These are phyloP conservation scores for Aphaenogaster rudis DNA, from an alignment of 1,140 invertebrate species.

Conservation along the genomic window DNA sequence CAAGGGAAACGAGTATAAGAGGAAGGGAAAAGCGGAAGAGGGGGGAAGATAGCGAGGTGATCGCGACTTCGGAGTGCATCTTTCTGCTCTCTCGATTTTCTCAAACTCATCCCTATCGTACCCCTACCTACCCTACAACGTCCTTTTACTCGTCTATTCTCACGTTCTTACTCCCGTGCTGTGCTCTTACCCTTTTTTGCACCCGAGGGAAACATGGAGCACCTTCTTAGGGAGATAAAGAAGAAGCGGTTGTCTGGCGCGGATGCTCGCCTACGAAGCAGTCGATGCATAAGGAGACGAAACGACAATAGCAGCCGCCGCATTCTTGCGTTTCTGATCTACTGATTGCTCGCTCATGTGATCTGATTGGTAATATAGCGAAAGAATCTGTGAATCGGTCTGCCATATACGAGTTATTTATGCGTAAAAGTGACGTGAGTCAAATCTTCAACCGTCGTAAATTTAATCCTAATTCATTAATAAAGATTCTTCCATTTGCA, in stretches of 20 bases:
- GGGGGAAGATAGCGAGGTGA: background rate
- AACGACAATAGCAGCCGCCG: conserved; percentile 46
- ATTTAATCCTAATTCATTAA: background rate
- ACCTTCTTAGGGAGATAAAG: conserved; percentile 35
- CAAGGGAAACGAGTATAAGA: background rate
- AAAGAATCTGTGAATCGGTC: conserved; percentile 19
- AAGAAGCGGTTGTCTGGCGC: conserved; percentile 35
- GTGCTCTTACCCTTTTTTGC: conserved; percentile 29
- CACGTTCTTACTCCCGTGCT: conserved; percentile 15
- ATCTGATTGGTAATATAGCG: conserved; percentile 52
- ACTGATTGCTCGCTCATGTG: conserved; percentile 44
- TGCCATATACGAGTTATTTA: background rate
- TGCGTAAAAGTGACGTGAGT: background rate
- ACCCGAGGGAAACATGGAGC: conserved; percentile 56
- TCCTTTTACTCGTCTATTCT: conserved; percentile 5
- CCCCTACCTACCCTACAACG: background rate
- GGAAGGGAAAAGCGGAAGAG: background rate
- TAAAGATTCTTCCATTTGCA: background rate
- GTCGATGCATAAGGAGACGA: conserved; percentile 23
- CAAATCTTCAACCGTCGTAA: background rate
- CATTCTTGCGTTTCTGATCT: conserved; percentile 42
- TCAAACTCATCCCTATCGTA: conserved; percentile 53
- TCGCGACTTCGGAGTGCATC: conserved; percentile 27
- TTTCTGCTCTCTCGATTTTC: conserved; percentile 67
- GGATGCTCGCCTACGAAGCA: conserved; percentile 36